Evolutionary conservation across 2,888 invertebrate genomes (phyloP), one percentile per base, ranked within the genome.

Genomic region (Hirtodrosophila histrioides): DNA sequence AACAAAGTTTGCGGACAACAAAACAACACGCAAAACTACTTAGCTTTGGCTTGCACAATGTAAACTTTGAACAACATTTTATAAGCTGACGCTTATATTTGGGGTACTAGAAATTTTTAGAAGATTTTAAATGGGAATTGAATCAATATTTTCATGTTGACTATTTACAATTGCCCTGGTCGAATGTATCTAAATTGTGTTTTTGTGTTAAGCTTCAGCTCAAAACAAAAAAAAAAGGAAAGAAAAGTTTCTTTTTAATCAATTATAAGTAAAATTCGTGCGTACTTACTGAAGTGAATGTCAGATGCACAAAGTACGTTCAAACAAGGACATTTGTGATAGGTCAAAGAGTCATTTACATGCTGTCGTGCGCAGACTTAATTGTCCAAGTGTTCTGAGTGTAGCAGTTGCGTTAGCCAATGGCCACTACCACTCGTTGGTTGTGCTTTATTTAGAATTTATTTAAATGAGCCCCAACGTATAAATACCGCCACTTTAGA

Each of bases 401-500:
- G 46, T 46, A 33, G 29, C 48, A 17, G 33, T 57, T 49, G 70
- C 53, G 57, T 11, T 58, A 41, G 24, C 46, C 72, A 76, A 7
- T 72, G 54, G 50, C 39, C 48, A 48, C 49, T 43, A 39, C 45
- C 44, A 49, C 24, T 57, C 49, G 31, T 55, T 53, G 61, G 62
- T 67, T 46, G 84, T 82, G 85, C 82, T 82, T 82, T 82, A 82
- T 82, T 82, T 82, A 66, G 87, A 88, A 82, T 82, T 82, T 88
- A 82, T 82, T 82, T 86, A 82, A 82, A 82, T 82, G 88, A 82
- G 85, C 67, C 61, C 75, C 67, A 81, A 86, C 88, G 87, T 88
- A 82, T 82, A 82, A 82, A 82, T 82, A 82, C 75, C 86, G 78
- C 87, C 82, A 82, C 82, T 82, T 82, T 88, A 82, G 82, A 82